phyloP scores from a whole-genome alignment of 2,888 invertebrate species.

The Hirtodrosophila histrioides region DNA sequence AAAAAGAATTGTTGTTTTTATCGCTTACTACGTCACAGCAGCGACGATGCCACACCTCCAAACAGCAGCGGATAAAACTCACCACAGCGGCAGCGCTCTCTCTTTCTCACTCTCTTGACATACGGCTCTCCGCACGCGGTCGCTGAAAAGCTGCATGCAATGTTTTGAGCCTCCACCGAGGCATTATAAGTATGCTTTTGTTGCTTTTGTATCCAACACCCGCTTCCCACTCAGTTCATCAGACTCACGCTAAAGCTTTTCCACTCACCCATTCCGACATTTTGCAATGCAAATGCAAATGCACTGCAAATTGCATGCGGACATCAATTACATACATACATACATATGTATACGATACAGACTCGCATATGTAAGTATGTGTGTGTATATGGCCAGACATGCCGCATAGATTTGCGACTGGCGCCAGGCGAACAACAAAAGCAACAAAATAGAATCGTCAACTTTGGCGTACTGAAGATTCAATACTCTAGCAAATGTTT shows the following conservation, averaged over 20 bases:
- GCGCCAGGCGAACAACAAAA: conserved; percentile 33
- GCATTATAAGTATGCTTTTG: conserved; percentile 17
- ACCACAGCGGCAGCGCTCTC: conserved; percentile 41
- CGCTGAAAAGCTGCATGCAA: conserved; percentile 30
- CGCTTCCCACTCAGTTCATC: conserved; percentile 56
- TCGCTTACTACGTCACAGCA: conserved; percentile 39
- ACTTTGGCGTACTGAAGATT: conserved; percentile 2
- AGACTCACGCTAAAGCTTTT: conserved; percentile 53
- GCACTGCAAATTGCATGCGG: conserved; percentile 70
- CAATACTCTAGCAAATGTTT: conserved; percentile 19
- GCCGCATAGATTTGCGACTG: conserved; percentile 44
- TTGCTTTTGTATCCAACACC: conserved; percentile 10
- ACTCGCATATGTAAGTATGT: neutral
- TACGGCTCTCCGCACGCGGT: conserved; percentile 9
- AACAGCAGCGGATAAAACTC: conserved; percentile 42
- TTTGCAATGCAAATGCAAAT: conserved; percentile 71
- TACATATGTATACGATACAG: conserved; percentile 4
- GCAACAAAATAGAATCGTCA: conserved; percentile 1
- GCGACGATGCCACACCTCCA: conserved; percentile 64
- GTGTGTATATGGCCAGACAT: conserved; percentile 32
- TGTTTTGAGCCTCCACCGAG: conserved; percentile 36
- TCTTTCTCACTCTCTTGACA: neutral
- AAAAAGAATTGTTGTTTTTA: conserved; percentile 17
- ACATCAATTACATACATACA: conserved; percentile 37
- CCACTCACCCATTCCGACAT: conserved; percentile 32